These are phyloP conservation scores for Drosophila prostipennis DNA, from an alignment of 2,888 invertebrate species.

Conservation along the genomic window DNA sequence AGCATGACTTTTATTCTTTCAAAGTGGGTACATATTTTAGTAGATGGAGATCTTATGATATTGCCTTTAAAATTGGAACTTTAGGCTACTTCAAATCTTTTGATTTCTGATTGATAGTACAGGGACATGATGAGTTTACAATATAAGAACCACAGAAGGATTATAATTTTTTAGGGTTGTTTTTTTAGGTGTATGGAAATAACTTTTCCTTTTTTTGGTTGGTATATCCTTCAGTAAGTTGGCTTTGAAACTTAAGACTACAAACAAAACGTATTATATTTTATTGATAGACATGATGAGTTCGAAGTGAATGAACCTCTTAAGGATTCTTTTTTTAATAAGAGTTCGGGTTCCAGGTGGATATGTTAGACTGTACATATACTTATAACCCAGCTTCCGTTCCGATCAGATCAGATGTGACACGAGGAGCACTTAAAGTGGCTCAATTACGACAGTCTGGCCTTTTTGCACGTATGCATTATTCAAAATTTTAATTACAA, in stretches of 20 bases:
- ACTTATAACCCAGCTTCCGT: conserved; percentile 11
- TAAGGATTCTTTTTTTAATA: too few relatives aligned
- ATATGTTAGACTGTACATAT: conserved; percentile 3
- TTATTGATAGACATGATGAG: too few relatives aligned
- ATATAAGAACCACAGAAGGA: too few relatives aligned
- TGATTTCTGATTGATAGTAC: too few relatives aligned
- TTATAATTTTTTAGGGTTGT: background rate
- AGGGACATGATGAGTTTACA: too few relatives aligned
- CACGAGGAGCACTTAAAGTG: conserved; percentile 44
- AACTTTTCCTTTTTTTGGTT: background rate
- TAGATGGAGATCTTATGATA: background rate
- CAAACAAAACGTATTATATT: too few relatives aligned
- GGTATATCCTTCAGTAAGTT: background rate
- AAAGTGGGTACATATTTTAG: background rate
- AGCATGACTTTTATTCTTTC: background rate
- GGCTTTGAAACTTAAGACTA: too few relatives aligned
- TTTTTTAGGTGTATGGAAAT: too few relatives aligned
- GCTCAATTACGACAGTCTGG: conserved; percentile 62
- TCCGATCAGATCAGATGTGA: conserved; percentile 34
- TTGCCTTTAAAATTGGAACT: background rate
- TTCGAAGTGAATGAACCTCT: too few relatives aligned
- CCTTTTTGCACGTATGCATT: conserved; percentile 52
- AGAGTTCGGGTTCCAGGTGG: too few relatives aligned
- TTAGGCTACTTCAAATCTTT: background rate
- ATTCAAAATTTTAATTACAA: conserved; percentile 70